A percentile compares a stretch with the other conserved stretches of the same genome.
Evolutionary conservation across 2,888 invertebrate species (phyloP).

Genomic region (Drosophila cyrtoloma): DNA sequence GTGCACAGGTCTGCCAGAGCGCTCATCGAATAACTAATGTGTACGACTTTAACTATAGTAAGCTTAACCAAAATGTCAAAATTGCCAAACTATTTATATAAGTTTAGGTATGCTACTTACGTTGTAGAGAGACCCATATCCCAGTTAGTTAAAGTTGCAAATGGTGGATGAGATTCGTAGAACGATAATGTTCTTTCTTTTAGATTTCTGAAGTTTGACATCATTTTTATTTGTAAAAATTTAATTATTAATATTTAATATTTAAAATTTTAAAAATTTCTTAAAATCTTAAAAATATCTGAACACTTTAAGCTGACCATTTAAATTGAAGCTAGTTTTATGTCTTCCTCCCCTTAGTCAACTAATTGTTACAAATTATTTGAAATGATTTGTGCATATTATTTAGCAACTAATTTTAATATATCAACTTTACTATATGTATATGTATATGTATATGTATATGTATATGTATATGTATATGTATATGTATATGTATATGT

Average conservation of each 20-base stretch:
- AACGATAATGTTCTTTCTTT: slow-evolving; percentile 14
- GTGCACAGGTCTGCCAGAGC: slow-evolving; percentile 86
- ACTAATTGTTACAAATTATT: slow-evolving; percentile 54
- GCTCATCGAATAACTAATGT: slow-evolving; percentile 83
- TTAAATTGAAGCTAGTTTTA: slow-evolving; percentile 1
- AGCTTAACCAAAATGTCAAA: slow-evolving; percentile 56
- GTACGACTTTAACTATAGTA: slow-evolving; percentile 22
- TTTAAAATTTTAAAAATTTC: background rate
- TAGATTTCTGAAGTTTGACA: background rate
- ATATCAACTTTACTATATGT: slow-evolving; percentile 6
- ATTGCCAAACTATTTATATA: slow-evolving; percentile 66
- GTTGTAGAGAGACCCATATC: slow-evolving; percentile 25
- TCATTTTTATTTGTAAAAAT: background rate
- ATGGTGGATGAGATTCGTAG: background rate
- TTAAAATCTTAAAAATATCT: background rate
- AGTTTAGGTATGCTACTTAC: slow-evolving; percentile 30
- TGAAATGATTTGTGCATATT: slow-evolving; percentile 59
- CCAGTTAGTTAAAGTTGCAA: slow-evolving; percentile 52
- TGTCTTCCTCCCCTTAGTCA: slow-evolving; percentile 51
- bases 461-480: background rate
- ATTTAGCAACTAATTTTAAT: slow-evolving; percentile 18
- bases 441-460: slow-evolving; percentile 3
- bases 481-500: background rate
- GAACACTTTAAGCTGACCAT: background rate
- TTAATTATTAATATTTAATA: background rate